These are phyloP conservation scores for Pipistrellus pygmaeus DNA, from an alignment of 2,797 vertebrate genomes.

Conservation along the genomic window DNA sequence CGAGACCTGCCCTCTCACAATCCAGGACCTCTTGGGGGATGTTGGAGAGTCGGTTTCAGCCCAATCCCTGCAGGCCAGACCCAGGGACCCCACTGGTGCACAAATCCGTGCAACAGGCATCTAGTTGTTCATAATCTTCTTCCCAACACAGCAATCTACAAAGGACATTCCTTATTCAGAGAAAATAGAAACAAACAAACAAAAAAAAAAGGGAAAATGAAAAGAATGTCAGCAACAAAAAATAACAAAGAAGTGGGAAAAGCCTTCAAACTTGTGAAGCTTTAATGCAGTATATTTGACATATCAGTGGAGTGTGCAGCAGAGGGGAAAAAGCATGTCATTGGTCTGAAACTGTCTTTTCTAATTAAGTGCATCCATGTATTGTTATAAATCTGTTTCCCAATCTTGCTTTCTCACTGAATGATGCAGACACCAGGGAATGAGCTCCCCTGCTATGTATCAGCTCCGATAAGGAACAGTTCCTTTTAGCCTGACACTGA, in stretches of 20 bases:
- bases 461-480: constrained; percentile 85
- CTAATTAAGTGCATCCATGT: constrained; percentile 89
- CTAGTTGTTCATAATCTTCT: not conserved
- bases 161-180: not conserved
- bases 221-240: constrained; percentile 63
- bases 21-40: too few species aligned
- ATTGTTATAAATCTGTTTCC: constrained; percentile 89
- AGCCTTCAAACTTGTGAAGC: constrained; percentile 74
- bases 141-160: not conserved
- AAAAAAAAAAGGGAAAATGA: constrained; percentile 10
- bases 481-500: constrained; percentile 81
- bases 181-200: not conserved
- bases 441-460: constrained; percentile 85
- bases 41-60: too few species aligned
- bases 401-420: constrained; percentile 82
- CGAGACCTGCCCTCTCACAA: too few species aligned
- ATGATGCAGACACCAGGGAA: constrained; percentile 85
- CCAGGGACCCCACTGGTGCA: too few species aligned
- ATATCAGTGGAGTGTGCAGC: constrained; percentile 81
- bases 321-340: constrained; percentile 86
- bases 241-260: constrained; percentile 46
- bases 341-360: constrained; percentile 91
- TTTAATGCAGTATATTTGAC: constrained; percentile 80
- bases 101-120: too few species aligned
- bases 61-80: too few species aligned